These are phyloP conservation scores for Tetrax tetrax DNA, from an alignment of 2,113 vertebrate species.

Conservation along the genomic window DNA sequence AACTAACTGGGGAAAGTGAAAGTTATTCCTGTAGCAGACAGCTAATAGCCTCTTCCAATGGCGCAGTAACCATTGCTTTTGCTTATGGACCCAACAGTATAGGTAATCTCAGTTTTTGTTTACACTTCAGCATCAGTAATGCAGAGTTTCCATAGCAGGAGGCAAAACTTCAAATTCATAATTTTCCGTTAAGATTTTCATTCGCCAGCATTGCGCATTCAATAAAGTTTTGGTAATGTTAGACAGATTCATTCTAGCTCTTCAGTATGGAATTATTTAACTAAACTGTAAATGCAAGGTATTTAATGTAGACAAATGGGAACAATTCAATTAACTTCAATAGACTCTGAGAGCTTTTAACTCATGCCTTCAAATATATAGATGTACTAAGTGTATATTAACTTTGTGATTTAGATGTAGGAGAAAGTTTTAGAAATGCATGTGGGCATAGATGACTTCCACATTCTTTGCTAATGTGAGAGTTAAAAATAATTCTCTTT, in stretches of 20 bases:
- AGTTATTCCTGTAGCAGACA: not conserved
- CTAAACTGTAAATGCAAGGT: not conserved
- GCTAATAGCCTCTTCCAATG: not conserved
- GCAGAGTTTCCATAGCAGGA: not conserved
- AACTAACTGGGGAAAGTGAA: not conserved
- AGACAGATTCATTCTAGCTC: not conserved
- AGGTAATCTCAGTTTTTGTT: not conserved
- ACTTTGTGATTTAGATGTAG: not conserved
- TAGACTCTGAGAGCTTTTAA: conserved; percentile 7
- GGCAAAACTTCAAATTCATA: not conserved
- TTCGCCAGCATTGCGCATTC: not conserved
- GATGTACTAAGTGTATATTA: not conserved
- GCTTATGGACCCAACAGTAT: not conserved
- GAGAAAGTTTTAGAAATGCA: not conserved
- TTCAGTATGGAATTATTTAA: not conserved
- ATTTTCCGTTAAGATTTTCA: not conserved
- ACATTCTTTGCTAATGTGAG: not conserved
- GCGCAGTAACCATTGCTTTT: not conserved
- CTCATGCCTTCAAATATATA: not conserved
- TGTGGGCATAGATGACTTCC: not conserved
- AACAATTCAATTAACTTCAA: conserved; percentile 23
- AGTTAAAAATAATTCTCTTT: not conserved
- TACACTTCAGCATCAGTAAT: not conserved
- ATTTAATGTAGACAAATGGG: conserved; percentile 3
- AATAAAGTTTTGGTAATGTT: not conserved